Evolutionary conservation across 2,888 invertebrate genomes (phyloP), one percentile per base, ranked within the genome.

Genomic region (Sminthurides aquaticus): DNA sequence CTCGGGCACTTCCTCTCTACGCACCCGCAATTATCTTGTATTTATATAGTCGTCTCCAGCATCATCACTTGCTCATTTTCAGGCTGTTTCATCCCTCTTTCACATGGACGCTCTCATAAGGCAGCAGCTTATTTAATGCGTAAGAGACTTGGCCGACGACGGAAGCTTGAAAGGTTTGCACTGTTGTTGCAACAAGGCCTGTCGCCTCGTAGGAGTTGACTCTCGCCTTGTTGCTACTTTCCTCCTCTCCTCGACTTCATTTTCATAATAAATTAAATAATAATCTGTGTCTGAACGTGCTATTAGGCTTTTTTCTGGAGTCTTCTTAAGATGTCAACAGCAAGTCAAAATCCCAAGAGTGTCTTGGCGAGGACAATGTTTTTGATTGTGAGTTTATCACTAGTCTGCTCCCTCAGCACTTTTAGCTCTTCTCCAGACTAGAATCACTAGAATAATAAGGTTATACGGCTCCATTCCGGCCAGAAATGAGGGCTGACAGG

Each of bases 401-500:
- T 15, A 34, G 43, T 11, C 43, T 34, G 52, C 43, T 43, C 8
- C 18, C 18, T 8, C 8, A 43, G 43, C 52, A 52, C 52, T 52
- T 52, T 15, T 20, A n/a, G n/a, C n/a, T 20, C 52, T 52, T 20
- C 20, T 52, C 20, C 22, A 52, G 52, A 52, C 52, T n/a, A n/a
- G 22, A 15, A 52, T 52, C 43, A 34, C 15, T n/a, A n/a, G n/a
- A 34, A 34, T 34, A 22, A 20, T 8, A 20, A 8, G 22, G 52
- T 22, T 43, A 18, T 18, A 43, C 43, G 52, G 52, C 52, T 52
- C 52, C 52, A 20, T 52, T 15, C 22, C n/a, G n/a, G n/a, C n/a
- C 43, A 34, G 52, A 15, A 52, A 52, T 20, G 52, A 52, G 20
- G 5, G 52, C 22, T 52, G 52, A 52, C 52, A 52, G 52, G 20